A percentile compares a stretch with the other conserved stretches of the same genome.
phyloP scores from a whole-genome alignment of 2,113 vertebrate genomes.

The Mesitornis unicolor region DNA sequence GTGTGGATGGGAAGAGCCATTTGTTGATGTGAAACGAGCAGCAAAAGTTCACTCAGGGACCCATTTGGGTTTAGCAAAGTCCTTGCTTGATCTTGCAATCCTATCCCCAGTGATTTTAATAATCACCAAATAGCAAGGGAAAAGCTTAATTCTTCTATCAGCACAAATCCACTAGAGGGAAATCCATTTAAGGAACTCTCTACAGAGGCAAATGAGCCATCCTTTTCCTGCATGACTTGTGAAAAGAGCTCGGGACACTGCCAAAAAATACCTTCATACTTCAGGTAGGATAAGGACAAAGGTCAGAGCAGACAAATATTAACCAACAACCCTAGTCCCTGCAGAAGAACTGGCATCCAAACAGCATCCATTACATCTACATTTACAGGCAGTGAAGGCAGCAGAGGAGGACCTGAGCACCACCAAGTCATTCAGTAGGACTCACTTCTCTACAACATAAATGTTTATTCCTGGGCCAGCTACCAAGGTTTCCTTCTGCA shows the following conservation, averaged over 20 bases:
- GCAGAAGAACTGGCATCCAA: neutral
- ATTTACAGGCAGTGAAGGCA: neutral
- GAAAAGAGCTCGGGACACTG: neutral
- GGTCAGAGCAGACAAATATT: neutral
- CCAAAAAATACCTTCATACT: neutral
- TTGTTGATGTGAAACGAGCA: neutral
- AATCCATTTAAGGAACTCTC: neutral
- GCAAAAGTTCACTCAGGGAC: neutral
- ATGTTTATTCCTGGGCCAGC: neutral
- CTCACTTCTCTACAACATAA: neutral
- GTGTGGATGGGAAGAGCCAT: neutral
- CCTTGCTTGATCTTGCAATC: neutral
- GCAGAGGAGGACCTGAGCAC: neutral
- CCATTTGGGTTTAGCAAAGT: neutral
- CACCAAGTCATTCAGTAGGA: neutral
- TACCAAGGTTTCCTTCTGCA: neutral
- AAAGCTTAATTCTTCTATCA: slow-evolving; percentile 21
- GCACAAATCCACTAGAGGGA: neutral
- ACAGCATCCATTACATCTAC: neutral
- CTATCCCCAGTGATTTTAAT: neutral
- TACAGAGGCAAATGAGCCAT: neutral
- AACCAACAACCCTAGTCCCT: neutral
- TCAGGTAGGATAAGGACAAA: neutral
- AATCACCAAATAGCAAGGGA: neutral
- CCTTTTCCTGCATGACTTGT: neutral